These are phyloP conservation scores for Drosophila paramelanica DNA, from an alignment of 2,888 invertebrate genomes.

Conservation along the genomic window DNA sequence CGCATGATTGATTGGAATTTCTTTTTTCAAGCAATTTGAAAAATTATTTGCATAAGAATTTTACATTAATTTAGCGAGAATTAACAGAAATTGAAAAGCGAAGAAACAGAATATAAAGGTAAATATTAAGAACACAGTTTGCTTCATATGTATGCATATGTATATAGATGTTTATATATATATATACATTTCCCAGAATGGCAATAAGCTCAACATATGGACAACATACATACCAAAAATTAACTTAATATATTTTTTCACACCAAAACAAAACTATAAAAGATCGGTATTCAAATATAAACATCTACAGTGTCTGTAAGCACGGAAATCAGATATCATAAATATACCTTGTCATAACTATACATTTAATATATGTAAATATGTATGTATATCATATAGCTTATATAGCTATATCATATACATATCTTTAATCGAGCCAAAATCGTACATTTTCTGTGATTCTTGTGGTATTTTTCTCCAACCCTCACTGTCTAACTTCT, in stretches of 20 bases:
- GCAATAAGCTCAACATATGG: background rate
- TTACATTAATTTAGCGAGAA: slow-evolving; percentile 1
- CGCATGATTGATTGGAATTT: slow-evolving; percentile 25
- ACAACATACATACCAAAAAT: background rate
- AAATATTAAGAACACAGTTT: background rate
- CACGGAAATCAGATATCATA: no score
- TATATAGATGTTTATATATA: background rate
- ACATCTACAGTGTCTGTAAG: no score
- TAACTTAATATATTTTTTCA: background rate
- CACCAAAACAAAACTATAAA: background rate
- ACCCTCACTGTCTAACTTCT: no score
- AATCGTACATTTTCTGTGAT: no score
- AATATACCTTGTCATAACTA: no score
- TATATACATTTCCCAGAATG: background rate
- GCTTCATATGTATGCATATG: background rate
- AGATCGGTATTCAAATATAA: no score
- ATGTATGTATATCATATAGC: no score
- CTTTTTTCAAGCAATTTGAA: slow-evolving; percentile 1
- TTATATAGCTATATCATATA: no score
- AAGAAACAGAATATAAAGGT: background rate
- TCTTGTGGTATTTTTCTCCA: no score
- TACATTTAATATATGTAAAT: no score
- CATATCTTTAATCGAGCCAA: no score
- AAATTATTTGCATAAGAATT: slow-evolving; percentile 2
- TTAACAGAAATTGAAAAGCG: background rate